A percentile compares a stretch with the other conserved stretches of the same genome.
phyloP scores from a whole-genome alignment of 1,140 invertebrate genomes.

The Calephelis virginiensis region DNA sequence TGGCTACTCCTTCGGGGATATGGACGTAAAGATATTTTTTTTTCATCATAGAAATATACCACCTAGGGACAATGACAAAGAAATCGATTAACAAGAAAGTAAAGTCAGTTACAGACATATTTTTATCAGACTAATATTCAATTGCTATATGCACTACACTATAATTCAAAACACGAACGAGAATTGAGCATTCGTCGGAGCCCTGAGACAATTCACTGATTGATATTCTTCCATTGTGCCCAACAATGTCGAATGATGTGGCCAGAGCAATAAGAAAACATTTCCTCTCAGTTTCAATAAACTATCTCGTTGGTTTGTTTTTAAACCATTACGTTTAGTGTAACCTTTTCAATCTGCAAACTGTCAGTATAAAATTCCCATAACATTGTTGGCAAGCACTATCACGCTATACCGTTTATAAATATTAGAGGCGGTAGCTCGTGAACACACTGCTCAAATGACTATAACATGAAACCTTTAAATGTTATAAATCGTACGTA shows the following conservation, averaged over 20 bases:
- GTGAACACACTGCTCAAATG: too few relatives aligned
- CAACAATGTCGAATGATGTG: constrained; percentile 14
- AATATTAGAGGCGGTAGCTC: background rate
- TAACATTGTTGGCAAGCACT: background rate
- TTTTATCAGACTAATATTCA: background rate
- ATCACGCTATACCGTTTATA: background rate
- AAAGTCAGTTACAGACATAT: too few relatives aligned
- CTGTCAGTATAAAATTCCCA: background rate
- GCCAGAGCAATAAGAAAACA: constrained; percentile 18
- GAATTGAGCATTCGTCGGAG: constrained; percentile 8
- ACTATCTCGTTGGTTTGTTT: constrained; percentile 18
- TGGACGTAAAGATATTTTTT: too few relatives aligned
- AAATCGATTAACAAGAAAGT: too few relatives aligned
- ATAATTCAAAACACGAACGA: background rate
- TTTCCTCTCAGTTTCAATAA: constrained; percentile 24
- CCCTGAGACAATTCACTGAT: constrained; percentile 48
- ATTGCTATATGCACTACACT: background rate
- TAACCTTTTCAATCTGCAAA: background rate
- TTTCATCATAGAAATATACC: too few relatives aligned
- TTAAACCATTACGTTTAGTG: background rate
- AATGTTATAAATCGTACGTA: too few relatives aligned
- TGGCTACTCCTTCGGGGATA: too few relatives aligned
- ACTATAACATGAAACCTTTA: too few relatives aligned
- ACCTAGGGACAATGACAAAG: too few relatives aligned
- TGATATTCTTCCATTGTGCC: constrained; percentile 48